Percentiles rank a stretch among this genome's conserved stretches.
Evolutionary conservation across 2,113 vertebrate species (phyloP).

Genomic region (Geococcyx californianus): DNA sequence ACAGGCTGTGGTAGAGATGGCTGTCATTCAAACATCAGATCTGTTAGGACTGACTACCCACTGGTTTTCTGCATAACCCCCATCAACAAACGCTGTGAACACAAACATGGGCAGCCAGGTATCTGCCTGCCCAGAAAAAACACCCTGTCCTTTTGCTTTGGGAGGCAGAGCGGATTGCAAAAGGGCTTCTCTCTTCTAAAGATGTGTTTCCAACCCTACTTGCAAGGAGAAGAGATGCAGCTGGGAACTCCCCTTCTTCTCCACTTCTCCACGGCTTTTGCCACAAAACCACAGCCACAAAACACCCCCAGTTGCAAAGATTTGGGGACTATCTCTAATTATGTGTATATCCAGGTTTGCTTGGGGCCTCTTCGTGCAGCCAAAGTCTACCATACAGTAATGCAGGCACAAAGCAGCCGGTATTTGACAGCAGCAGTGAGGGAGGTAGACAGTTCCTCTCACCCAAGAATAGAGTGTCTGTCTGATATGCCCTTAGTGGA

Average conservation of each 20-base stretch:
- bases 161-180: background rate
- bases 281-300: background rate
- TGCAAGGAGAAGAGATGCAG: background rate
- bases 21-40: background rate
- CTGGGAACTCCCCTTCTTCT: background rate
- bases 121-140: background rate
- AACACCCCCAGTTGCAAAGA: fast-evolving
- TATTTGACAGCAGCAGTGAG: background rate
- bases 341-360: background rate
- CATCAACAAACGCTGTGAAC: background rate
- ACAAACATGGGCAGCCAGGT: background rate
- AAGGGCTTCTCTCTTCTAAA: background rate
- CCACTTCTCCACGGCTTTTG: background rate
- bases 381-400: background rate
- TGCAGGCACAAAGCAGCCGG: background rate
- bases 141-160: background rate
- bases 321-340: background rate
- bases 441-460: background rate
- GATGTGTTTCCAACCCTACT: background rate
- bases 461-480: background rate
- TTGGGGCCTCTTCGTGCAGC: background rate
- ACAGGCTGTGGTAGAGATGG: background rate
- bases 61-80: background rate
- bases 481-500: background rate
- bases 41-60: background rate